Conservation (phyloP, 2,888 invertebrate genomes). For the Dendrolimus houi region DNA sequence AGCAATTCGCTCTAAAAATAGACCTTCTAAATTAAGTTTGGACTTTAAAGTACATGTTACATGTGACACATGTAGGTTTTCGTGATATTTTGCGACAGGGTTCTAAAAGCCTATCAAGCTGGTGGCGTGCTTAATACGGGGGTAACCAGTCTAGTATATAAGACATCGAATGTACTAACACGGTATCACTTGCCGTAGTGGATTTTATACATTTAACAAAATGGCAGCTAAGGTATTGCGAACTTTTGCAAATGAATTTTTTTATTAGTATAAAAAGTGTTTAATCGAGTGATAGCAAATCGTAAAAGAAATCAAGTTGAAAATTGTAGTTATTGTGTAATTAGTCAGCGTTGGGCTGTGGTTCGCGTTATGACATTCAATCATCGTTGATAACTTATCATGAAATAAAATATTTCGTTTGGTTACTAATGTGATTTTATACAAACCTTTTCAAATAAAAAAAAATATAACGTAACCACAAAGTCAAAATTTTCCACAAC, state of each 20-base stretch:
- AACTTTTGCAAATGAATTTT: slow-evolving; percentile 7
- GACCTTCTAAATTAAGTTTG: not conserved
- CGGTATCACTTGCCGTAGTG: slow-evolving; percentile 63
- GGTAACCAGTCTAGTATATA: slow-evolving; percentile 61
- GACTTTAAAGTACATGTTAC: not conserved
- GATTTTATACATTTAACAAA: slow-evolving; percentile 50
- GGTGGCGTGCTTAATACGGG: slow-evolving; percentile 28
- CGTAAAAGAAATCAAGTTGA: not conserved
- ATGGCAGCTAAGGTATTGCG: slow-evolving; percentile 69
- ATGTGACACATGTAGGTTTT: not conserved
- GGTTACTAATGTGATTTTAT: too few relatives aligned
- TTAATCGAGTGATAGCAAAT: not conserved
- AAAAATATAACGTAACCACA: too few relatives aligned
- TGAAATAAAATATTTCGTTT: too few relatives aligned
- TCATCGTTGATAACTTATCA: too few relatives aligned
- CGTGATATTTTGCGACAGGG: slow-evolving; percentile 22
- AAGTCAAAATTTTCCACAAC: too few relatives aligned
- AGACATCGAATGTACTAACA: slow-evolving; percentile 41
- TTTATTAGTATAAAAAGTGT: not conserved
- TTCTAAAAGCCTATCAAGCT: slow-evolving; percentile 20
- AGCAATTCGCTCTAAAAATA: not conserved
- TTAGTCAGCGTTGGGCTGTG: too few relatives aligned
- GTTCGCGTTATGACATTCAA: too few relatives aligned
- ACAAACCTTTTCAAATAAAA: too few relatives aligned
- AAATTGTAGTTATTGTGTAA: not conserved